Conservation (phyloP, 64 coral and sea anemone genomes). For the Astreopora myriophthalma region DNA sequence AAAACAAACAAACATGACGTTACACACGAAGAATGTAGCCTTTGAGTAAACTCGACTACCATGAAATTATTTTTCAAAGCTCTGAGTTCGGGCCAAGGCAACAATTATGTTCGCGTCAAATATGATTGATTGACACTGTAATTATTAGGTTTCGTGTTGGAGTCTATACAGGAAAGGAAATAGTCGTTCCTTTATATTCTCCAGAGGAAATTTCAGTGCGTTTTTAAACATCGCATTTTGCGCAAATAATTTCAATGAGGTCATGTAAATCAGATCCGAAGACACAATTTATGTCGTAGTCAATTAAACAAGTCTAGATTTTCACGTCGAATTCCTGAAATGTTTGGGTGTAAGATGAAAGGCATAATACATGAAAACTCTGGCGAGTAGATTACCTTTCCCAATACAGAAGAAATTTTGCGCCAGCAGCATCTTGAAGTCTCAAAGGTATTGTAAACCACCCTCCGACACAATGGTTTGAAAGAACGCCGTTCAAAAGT, state of each 20-base stretch:
- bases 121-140: too few species aligned
- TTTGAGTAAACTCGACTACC: background rate
- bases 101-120: background rate
- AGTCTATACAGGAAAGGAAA: too few species aligned
- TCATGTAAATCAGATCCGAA: background rate
- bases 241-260: background rate
- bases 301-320: background rate
- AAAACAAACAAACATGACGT: slow-evolving; percentile 37
- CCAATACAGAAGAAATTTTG: too few species aligned
- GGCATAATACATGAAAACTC: too few species aligned
- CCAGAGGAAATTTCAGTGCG: background rate
- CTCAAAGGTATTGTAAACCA: too few species aligned
- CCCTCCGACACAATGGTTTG: too few species aligned
- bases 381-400: background rate
- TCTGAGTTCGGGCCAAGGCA: background rate
- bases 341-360: background rate
- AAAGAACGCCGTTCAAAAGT: too few species aligned
- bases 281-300: background rate
- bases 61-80: slow-evolving; percentile 13
- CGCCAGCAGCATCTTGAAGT: too few species aligned
- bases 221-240: background rate
- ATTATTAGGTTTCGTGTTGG: background rate
- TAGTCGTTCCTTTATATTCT: background rate
- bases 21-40: background rate
- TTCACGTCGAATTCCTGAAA: slow-evolving; percentile 15